These are phyloP conservation scores for Strigamia transsilvanica DNA, from an alignment of 2,888 invertebrate species.

Conservation along the genomic window DNA sequence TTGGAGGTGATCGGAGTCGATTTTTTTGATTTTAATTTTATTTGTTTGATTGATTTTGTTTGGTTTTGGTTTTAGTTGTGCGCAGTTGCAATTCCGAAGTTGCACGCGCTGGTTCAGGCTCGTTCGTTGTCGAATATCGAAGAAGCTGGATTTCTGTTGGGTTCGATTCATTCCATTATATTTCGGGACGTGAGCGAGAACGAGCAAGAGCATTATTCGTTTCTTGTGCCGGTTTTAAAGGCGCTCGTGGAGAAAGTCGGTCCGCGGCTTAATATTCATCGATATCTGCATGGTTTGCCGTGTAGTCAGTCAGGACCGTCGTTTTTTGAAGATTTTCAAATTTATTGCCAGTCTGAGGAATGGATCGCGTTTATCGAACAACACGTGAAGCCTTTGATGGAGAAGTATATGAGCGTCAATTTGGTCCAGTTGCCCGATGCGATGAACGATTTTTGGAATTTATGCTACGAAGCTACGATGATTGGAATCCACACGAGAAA, in stretches of 20 bases:
- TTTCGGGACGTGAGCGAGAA: slow-evolving; percentile 60
- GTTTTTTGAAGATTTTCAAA: slow-evolving; percentile 72
- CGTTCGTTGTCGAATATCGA: slow-evolving; percentile 68
- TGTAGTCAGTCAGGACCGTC: slow-evolving; percentile 68
- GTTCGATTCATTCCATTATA: slow-evolving; percentile 61
- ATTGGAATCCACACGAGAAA: slow-evolving; percentile 69
- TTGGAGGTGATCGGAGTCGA: slow-evolving; percentile 60
- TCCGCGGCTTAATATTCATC: slow-evolving; percentile 59
- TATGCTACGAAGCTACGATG: slow-evolving; percentile 72
- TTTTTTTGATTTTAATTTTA: neutral
- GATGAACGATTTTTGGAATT: slow-evolving; percentile 71
- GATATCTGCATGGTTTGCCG: slow-evolving; percentile 67
- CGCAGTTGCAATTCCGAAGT: slow-evolving; percentile 71
- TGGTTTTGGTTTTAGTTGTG: slow-evolving; percentile 64
- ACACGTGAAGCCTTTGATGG: slow-evolving; percentile 69
- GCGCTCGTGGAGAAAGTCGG: slow-evolving; percentile 69
- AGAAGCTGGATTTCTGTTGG: slow-evolving; percentile 69
- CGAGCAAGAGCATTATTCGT: slow-evolving; percentile 70
- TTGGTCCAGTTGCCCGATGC: slow-evolving; percentile 65
- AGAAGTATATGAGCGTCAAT: slow-evolving; percentile 67
- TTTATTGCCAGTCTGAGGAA: slow-evolving; percentile 68
- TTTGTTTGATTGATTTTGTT: neutral
- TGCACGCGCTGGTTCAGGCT: slow-evolving; percentile 71
- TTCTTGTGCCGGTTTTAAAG: slow-evolving; percentile 72
- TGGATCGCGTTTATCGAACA: slow-evolving; percentile 69